Evolutionary conservation across 2,113 vertebrate species (phyloP).

Genomic region (Entosphenus tridentatus): DNA sequence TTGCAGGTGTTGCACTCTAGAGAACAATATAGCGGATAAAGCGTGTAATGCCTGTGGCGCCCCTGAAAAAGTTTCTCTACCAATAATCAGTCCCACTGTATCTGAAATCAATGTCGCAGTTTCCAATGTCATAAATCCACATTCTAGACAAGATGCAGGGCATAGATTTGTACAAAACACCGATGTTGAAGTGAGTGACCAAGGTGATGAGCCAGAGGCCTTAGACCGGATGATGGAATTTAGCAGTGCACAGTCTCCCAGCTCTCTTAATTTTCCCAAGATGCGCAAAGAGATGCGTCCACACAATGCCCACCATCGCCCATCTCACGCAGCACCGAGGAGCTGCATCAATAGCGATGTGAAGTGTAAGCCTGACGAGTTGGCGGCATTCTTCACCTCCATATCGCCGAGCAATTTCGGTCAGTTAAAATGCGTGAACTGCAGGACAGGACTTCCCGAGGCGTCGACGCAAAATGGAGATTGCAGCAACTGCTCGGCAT

Average conservation of each 20-base stretch:
- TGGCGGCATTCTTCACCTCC: neutral
- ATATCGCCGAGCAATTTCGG: neutral
- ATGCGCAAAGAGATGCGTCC: slow-evolving; percentile 5
- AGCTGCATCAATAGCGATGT: neutral
- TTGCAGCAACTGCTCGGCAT: neutral
- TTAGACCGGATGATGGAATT: neutral
- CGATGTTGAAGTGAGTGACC: slow-evolving; percentile 1
- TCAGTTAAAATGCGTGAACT: slow-evolving; percentile 3
- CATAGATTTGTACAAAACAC: neutral
- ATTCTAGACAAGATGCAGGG: slow-evolving; percentile 1
- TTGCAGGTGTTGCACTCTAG: neutral
- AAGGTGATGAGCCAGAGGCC: neutral
- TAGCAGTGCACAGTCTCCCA: neutral
- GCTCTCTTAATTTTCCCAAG: neutral
- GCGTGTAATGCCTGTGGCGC: neutral
- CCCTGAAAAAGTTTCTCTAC: neutral
- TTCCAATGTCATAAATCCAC: neutral
- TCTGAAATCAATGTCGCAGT: neutral
- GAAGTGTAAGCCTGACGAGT: neutral
- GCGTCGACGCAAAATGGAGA: neutral
- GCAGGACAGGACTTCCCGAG: neutral
- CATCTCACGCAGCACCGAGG: neutral
- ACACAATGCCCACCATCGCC: neutral
- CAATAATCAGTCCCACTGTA: neutral
- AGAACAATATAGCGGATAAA: slow-evolving; percentile 3